Base-by-base conservation (phyloP, 2,113 vertebrate species). In the Accipiter cooperii region DNA sequence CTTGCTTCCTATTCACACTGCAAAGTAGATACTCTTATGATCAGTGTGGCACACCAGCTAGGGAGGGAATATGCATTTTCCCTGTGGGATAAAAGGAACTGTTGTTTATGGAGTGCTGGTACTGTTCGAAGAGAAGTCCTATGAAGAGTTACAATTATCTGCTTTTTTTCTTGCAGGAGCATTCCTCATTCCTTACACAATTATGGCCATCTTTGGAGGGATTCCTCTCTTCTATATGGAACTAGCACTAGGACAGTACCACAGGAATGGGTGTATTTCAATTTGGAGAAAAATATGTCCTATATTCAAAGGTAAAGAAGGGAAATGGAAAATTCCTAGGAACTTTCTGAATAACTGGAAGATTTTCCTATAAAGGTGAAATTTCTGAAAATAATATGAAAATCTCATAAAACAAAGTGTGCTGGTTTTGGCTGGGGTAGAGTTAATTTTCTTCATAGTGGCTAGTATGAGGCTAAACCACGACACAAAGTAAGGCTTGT, bases 141-240 rank as follows among this genome's bases (percentile, higher is more conserved):
- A 4, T 13, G 20, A 74, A 63, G 42, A 70, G 34, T 51, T 73
- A 24, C 26, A 92, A 47, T 40, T 18, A 71, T 49, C 49, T 91
- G 78, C 83, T 91, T 96, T 15, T 47, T 97, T 84, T 93, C 31
- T 84, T 95, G 69, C 98, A 99, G 99, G 99, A 70, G 99, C 99
- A 1, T 99, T 99, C 96, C 98, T 99, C 82, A 98, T 99, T 61
- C 99, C 99, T 78, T 99, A 99, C 94, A 97, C 98, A 84, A 97
- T 99, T 97, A 99, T 99, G 99, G 99, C 99, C 17, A 97, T 99
- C 89, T 99, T 99, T 5, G 99, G 99, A 58, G 99, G 99, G 3
- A 99, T 99, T 80, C 99, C 99, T 3, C 99, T 99, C 57, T 99
- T 99, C 98, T 99, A 99, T 93, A 99, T 99, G 99, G 99, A 99